Base-by-base conservation (phyloP, 2,888 invertebrate genomes). In the Apotomis capreana region DNA sequence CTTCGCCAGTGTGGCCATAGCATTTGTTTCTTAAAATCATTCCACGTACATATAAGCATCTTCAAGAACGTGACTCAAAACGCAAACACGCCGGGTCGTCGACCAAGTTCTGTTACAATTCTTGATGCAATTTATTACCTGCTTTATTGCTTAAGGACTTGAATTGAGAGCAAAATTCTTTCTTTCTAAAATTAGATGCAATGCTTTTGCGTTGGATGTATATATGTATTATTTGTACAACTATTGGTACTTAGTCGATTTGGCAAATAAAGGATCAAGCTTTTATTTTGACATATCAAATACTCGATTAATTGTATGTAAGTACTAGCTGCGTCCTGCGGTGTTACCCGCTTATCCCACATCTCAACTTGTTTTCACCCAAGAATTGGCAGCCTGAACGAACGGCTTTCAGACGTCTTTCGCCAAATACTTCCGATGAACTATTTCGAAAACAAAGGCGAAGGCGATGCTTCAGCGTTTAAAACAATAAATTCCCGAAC, bases 61-160 rank as follows among this genome's bases (percentile, higher is more conserved):
- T 44, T 59, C 9, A 37, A 26, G 26, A 13, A 26, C 4, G 37
- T 15, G 49, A 51, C 51, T 49, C 8, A 26, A 51, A 10, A 13
- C 13, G 13, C 13, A 64, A 55, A 46, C 26, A 65, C 8, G 26
- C 46, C 54, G 54, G 69, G 36, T 70, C 63, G 15, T 12, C 26
- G 63, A 12, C 58, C 69, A 36, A 44, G 3, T 46, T 58, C 44
- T 40, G 58, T 70, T 57, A 69, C 69, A 62, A 40, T 37, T 15
- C 61, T 69, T 62, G 49, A 49, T 5, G 57, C 57, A 69, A 69
- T 57, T 63, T 62, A 69, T 57, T 62, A 12, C 46, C 55, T 13
- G 15, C 26, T 69, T 63, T 69, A 44, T 57, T 63, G 13, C 51
- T 10, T 37, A 37, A 55, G 13, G 36, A 5, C 54, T 12, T 54